Base-by-base conservation (phyloP, 2,888 invertebrate species). In the Hypomecis atomaria region DNA sequence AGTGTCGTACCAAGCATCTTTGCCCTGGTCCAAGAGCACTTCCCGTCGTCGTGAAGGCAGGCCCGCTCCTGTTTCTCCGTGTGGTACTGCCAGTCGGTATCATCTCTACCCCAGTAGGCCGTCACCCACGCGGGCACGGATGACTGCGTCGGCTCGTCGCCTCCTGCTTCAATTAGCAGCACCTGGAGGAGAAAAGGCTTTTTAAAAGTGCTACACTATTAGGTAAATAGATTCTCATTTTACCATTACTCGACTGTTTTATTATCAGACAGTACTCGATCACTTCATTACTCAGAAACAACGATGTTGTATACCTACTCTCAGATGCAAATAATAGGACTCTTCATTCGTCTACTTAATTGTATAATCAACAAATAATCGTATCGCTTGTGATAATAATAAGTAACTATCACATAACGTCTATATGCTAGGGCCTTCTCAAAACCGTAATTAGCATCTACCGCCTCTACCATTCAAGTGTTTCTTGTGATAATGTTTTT, bases 81-180 rank as follows among this genome's bases (percentile, higher is more conserved):
- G 65, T 90, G 84, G 77, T 95, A 96, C 67, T 93, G 90, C 96
- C 96, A 96, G 78, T 96, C 96, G 8, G 96, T 94, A 4, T 94
- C 92, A 0, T 94, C 88, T 60, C 94, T 88, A 10, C 93, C 93
- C 86, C 95, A 94, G 76, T 94, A 95, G 53, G 94, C 94, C 0
- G 94, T 92, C n/a, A 95, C 94, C 94, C 95, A 94, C n/a, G 95
- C 94, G 0, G 96, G 96, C 3, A 95, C 92, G 4, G 90, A 83
- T 0, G 95, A 90, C 45, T 93, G 94, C 0, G 94, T 93, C 0
- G 96, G 95, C 81, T 96, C 96, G 75, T 96, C 95, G 0, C 94
- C 95, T 0, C 96, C 96, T 0, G 96, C 96, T 88, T 96, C 96
- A 67, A 96, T 81, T 8, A 96, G 82, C 36, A 96, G 78, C n/a